Evolutionary conservation across 2,113 vertebrate species (phyloP).

Genomic region (Gallinago undulata): DNA sequence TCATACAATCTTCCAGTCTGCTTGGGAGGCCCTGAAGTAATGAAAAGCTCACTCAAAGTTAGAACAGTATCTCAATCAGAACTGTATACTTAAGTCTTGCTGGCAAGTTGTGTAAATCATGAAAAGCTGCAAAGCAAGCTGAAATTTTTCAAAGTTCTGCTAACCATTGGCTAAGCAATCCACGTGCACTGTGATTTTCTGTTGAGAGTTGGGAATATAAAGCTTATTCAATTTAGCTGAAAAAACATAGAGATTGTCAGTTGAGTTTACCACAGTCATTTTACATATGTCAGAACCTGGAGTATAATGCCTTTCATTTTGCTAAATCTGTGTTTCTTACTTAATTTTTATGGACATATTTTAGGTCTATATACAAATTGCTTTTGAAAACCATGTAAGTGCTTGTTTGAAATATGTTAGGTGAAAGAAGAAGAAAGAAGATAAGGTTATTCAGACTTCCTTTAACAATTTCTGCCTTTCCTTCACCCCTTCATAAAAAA

Average conservation of each 20-base stretch:
- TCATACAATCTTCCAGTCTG: not conserved
- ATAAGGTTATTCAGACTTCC: not conserved
- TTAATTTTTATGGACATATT: not conserved
- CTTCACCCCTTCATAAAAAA: not conserved
- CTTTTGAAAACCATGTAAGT: not conserved
- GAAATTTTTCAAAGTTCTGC: not conserved
- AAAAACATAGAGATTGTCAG: not conserved
- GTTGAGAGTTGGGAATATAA: not conserved
- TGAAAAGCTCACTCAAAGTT: not conserved
- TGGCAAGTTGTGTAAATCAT: not conserved
- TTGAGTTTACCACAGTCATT: not conserved
- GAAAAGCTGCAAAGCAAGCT: not conserved
- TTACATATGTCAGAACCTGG: not conserved
- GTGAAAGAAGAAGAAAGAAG: not conserved
- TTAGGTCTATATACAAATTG: not conserved
- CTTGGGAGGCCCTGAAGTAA: not conserved
- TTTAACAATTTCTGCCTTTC: not conserved
- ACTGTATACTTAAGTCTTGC: not conserved
- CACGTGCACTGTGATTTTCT: not conserved
- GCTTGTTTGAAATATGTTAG: not conserved
- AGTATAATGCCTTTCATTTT: not conserved
- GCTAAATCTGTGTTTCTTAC: not conserved
- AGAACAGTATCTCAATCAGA: not conserved
- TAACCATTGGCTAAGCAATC: not conserved
- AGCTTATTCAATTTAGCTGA: not conserved